Evolutionary conservation across 2,113 vertebrate genomes (phyloP), one percentile per base, ranked within the genome.

Genomic region (Pipa parva): DNA sequence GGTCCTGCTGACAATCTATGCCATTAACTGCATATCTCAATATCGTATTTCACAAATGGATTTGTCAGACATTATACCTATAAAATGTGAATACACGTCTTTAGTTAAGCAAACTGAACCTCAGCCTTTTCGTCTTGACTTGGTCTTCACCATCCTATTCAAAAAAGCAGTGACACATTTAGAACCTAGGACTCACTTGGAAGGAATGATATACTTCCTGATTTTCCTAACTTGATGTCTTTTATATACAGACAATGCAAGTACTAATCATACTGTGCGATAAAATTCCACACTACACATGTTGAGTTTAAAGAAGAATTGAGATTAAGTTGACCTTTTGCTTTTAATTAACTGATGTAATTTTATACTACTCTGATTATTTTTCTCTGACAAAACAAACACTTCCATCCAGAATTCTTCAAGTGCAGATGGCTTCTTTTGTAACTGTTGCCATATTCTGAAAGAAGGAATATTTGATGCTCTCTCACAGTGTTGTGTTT

Each of bases 401-500:
- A 33, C 31, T 63, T 31, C 17, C 58, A 50, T 61, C 13, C 26
- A 33, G 42, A 24, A 69, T 54, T 61, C 66, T 60, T 31, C 18
- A 33, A 60, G 66, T 54, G 33, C 66, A 69, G 66, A 69, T 69
- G 57, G 66, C 48, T 37, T 20, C 36, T 49, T 17, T 22, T 54
- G 58, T 36, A 69, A 69, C 66, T 54, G 66, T 69, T 61, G 48
- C 59, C 58, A 69, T 72, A 74, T 59, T 60, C 15, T 68, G 56
- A 62, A 60, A 70, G 71, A 71, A 77, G 51, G 1, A 0, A 75
- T 74, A 50, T 71, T 74, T 73, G 70, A 67, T 80, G 74, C 68
- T 69, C 59, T 73, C 73, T 31, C 71, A 71, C 33, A 75, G 77
- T 73, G 78, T 74, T 82, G 75, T 72, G 39, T 73, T 69, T 69